phyloP scores from a whole-genome alignment of 2,888 invertebrate genomes.

The Diarsia dahlii region DNA sequence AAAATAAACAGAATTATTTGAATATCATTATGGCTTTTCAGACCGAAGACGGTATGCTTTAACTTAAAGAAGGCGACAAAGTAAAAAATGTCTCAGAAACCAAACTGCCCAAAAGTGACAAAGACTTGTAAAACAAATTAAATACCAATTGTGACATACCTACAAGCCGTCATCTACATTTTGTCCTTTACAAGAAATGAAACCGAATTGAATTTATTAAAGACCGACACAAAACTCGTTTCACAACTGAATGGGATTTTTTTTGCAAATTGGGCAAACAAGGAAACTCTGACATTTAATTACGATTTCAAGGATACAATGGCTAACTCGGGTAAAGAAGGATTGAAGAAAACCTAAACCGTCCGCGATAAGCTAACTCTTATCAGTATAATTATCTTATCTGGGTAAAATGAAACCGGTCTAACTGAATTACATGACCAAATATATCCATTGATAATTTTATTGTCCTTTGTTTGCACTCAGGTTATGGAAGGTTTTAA shows the following conservation, averaged over 20 bases:
- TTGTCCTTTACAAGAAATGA: conserved; percentile 38
- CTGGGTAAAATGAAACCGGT: conserved; percentile 83
- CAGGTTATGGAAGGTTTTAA: conserved; percentile 25
- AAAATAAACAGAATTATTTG: neutral
- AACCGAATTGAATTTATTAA: conserved; percentile 51
- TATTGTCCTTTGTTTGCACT: conserved; percentile 20
- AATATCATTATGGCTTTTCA: neutral
- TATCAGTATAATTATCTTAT: conserved; percentile 84
- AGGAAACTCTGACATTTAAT: conserved; percentile 63
- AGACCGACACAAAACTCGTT: conserved; percentile 48
- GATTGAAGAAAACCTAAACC: conserved; percentile 70
- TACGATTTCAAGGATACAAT: conserved; percentile 61
- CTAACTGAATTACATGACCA: conserved; percentile 80
- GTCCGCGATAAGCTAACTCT: conserved; percentile 72
- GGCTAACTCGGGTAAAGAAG: conserved; percentile 49
- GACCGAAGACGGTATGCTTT: neutral
- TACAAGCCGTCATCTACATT: conserved; percentile 20
- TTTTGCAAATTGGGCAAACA: conserved; percentile 61
- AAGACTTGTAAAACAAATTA: conserved; percentile 19
- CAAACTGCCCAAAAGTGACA: conserved; percentile 21
- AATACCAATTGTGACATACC: conserved; percentile 13
- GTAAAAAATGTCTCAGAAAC: neutral
- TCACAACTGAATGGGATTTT: conserved; percentile 45
- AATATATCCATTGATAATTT: conserved; percentile 81
- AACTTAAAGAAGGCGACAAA: neutral